Base-by-base conservation (phyloP, 2,113 vertebrate genomes). In the Epinephelus lanceolatus region DNA sequence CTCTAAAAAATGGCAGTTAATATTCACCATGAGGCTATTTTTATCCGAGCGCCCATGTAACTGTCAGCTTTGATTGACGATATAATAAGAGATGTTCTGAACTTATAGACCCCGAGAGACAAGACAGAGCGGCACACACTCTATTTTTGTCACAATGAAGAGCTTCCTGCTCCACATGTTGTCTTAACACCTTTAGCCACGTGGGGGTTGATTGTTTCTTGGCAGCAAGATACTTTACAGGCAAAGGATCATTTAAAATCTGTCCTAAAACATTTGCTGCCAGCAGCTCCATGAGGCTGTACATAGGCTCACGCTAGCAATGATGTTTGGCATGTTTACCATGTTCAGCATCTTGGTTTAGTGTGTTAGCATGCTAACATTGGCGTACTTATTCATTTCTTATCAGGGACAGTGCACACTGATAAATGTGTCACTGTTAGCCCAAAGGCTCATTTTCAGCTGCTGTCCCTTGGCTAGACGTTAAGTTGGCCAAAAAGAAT, bases 11-110 rank as follows among this genome's bases (percentile, higher is more conserved):
- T 57, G 65, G 55, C 61, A 42, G 53, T 79, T 86, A 68, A 86
- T 86, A 60, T 87, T 87, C 76, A 85, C 71, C 68, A 42, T 21
- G 49, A 23, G 62, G 79, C 84, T 93, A 92, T 93, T 92, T 92
- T 91, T 91, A 92, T 78, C 88, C 49, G 6, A 33, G 81, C 25
- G 42, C 25, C 72, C 30, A n/a, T 76, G 80, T 53, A 75, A 60
- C 89, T 89, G 86, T 87, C 92, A 82, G 71, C 61, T 84, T 49
- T 89, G 86, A 92, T 80, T 78, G 84, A 91, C 83, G 82, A 78
- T 78, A 72, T 68, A 47, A 83, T 65, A 37, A 25, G 57, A 85
- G 53, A 83, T 76, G 72, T 60, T 73, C 68, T 75, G 76, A 71
- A 84, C 83, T 89, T 82, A 49, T 30, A 60, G 75, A 87, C 66